Conservation (phyloP, 2,113 vertebrate species). For the Cepphus grylle region DNA sequence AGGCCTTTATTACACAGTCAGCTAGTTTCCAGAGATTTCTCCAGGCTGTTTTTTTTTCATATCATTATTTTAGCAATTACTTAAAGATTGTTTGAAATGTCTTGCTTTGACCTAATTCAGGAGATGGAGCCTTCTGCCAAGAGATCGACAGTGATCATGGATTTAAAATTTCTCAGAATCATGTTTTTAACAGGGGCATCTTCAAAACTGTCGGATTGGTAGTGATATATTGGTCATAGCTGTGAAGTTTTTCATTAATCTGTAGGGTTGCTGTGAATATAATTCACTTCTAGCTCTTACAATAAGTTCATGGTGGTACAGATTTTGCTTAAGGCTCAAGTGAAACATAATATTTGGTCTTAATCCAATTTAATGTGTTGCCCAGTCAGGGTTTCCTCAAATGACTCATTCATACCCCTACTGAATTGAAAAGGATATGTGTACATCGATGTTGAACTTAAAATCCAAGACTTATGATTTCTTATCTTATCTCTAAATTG, state of each 20-base stretch:
- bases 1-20: not conserved
- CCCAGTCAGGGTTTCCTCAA: slow-evolving; percentile 47
- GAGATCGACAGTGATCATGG: not conserved
- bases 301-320: not conserved
- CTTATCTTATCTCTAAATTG: not conserved
- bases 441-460: not conserved
- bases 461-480: not conserved
- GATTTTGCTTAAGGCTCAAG: not conserved
- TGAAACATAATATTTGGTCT: slow-evolving; percentile 35
- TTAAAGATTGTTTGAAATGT: not conserved
- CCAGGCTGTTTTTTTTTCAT: not conserved
- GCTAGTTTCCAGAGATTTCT: not conserved
- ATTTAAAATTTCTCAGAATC: not conserved
- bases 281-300: not conserved
- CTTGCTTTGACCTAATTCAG: not conserved
- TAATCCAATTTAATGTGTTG: slow-evolving; percentile 35
- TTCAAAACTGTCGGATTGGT: not conserved
- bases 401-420: slow-evolving; percentile 34
- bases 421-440: slow-evolving; percentile 39
- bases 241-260: not conserved
- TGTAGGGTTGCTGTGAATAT: not conserved
- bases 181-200: not conserved
- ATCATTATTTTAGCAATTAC: not conserved
- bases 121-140: not conserved
- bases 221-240: not conserved